phyloP scores from a whole-genome alignment of 2,113 vertebrate genomes.

The Haemorhous mexicanus region DNA sequence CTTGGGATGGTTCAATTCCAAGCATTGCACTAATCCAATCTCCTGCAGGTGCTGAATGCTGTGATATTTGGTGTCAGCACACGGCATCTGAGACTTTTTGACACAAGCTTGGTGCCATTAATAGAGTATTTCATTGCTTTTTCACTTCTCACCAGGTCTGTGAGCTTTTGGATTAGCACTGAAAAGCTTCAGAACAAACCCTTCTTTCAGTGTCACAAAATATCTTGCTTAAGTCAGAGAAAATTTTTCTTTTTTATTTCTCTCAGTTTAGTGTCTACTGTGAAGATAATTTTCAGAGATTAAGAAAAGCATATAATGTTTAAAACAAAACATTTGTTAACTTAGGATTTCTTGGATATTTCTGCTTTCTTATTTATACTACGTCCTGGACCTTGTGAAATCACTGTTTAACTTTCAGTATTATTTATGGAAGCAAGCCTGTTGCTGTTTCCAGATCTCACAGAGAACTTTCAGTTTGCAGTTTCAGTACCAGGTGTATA shows the following conservation, averaged over 20 bases:
- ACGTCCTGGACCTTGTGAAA: conserved; percentile 46
- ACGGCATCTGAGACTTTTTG: not conserved
- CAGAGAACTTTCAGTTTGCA: conserved; percentile 36
- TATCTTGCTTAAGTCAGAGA: not conserved
- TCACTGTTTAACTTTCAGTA: conserved; percentile 55
- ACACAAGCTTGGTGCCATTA: not conserved
- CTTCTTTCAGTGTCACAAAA: not conserved
- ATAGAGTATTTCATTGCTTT: not conserved
- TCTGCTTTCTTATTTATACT: conserved; percentile 62
- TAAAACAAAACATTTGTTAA: conserved; percentile 57
- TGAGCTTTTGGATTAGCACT: not conserved
- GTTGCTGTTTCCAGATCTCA: conserved; percentile 34
- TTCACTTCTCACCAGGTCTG: not conserved
- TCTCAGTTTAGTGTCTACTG: not conserved
- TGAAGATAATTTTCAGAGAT: not conserved
- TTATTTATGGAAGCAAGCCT: conserved; percentile 66
- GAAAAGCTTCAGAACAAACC: not conserved
- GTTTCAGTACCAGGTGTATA: conserved; percentile 13
- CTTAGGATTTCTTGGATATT: conserved; percentile 49
- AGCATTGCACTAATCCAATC: not conserved
- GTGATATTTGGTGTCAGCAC: not conserved
- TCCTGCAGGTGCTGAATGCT: not conserved
- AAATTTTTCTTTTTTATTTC: not conserved
- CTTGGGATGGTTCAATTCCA: not conserved
- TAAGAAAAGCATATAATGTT: conserved; percentile 55